Conservation (phyloP, 1,140 invertebrate genomes). For the Drosophila insularis region DNA sequence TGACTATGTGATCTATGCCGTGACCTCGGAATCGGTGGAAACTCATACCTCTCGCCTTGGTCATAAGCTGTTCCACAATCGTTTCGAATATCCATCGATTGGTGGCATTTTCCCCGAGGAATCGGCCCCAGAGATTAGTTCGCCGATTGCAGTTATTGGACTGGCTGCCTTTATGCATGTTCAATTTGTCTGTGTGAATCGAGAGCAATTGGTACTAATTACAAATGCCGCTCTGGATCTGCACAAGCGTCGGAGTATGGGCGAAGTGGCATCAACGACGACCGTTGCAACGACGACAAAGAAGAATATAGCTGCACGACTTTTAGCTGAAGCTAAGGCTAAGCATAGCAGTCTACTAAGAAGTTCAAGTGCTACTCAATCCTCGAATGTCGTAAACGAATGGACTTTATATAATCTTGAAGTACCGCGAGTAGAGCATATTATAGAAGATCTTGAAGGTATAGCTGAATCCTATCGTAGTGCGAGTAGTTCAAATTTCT, state of each 20-base stretch:
- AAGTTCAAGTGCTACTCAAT: slow-evolving; percentile 56
- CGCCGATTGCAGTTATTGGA: slow-evolving; percentile 89
- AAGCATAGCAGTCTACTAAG: slow-evolving; percentile 74
- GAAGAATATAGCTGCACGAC: slow-evolving; percentile 68
- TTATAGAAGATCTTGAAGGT: slow-evolving; percentile 87
- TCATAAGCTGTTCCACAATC: slow-evolving; percentile 83
- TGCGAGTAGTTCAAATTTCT: slow-evolving; percentile 83
- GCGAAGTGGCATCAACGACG: slow-evolving; percentile 52
- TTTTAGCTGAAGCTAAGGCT: slow-evolving; percentile 74
- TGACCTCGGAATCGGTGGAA: slow-evolving; percentile 90
- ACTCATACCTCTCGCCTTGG: slow-evolving; percentile 89
- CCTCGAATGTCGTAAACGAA: slow-evolving; percentile 79
- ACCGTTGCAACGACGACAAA: slow-evolving; percentile 54
- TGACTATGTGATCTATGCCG: slow-evolving; percentile 87
- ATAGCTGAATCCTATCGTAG: slow-evolving; percentile 86
- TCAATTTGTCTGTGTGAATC: slow-evolving; percentile 85
- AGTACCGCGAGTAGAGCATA: slow-evolving; percentile 84
- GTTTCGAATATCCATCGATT: slow-evolving; percentile 76
- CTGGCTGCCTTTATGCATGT: slow-evolving; percentile 89
- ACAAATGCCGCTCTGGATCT: slow-evolving; percentile 59
- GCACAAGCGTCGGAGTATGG: slow-evolving; percentile 70
- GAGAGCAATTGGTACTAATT: slow-evolving; percentile 86
- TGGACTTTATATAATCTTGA: slow-evolving; percentile 88
- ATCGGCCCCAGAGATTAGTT: slow-evolving; percentile 85
- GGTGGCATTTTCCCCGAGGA: slow-evolving; percentile 77